A percentile compares a stretch with the other conserved stretches of the same genome.
phyloP scores from a whole-genome alignment of 2,888 invertebrate species.

The Yponomeuta plumbellus region DNA sequence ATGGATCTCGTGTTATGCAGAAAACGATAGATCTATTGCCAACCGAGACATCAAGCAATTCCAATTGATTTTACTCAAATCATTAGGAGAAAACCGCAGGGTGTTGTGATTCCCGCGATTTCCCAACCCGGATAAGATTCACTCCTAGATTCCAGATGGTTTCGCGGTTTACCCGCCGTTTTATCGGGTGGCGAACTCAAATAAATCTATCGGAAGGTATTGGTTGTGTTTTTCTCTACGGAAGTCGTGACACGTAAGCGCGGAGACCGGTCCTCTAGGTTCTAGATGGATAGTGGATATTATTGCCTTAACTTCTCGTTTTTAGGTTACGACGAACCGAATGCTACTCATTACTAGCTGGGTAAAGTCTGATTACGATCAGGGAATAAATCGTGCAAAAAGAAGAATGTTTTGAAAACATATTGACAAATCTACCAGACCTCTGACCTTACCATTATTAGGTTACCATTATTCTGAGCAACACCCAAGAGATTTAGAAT shows the following conservation, averaged over 20 bases:
- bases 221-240: constrained; percentile 55
- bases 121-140: constrained; percentile 62
- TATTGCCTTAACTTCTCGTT: constrained; percentile 29
- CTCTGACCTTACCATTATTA: constrained; percentile 10
- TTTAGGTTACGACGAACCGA: constrained; percentile 36
- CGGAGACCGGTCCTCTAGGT: constrained; percentile 45
- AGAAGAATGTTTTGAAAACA: background rate
- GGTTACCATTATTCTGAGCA: background rate
- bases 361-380: background rate
- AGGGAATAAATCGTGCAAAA: background rate
- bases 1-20: constrained; percentile 61
- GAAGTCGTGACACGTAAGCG: constrained; percentile 58
- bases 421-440: background rate
- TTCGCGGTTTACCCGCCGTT: constrained; percentile 63
- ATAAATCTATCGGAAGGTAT: constrained; percentile 62
- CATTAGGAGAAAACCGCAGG: constrained; percentile 57
- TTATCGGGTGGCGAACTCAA: constrained; percentile 62
- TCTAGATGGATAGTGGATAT: constrained; percentile 36
- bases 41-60: constrained; percentile 49
- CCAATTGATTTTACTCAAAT: constrained; percentile 70
- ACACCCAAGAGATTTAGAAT: constrained; percentile 5
- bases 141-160: constrained; percentile 60
- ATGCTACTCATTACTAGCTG: background rate
- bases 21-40: constrained; percentile 61
- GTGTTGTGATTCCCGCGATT: constrained; percentile 59